Evolutionary conservation across 2,888 invertebrate species (phyloP), one percentile per base, ranked within the genome.

Genomic region (Pomacea canaliculata): DNA sequence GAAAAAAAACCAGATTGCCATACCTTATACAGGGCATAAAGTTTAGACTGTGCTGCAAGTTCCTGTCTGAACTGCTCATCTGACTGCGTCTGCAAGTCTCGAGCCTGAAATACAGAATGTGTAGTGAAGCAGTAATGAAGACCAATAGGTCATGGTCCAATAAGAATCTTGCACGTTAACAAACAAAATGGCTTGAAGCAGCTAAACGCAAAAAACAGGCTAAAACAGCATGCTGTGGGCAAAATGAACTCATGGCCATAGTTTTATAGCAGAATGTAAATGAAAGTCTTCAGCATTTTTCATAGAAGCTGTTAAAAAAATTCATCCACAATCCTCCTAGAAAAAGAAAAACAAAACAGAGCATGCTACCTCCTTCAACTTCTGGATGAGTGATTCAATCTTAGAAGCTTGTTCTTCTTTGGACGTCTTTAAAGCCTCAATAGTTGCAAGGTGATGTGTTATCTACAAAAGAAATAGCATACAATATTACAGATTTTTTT

Each of bases 21-120:
- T 37, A 37, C 94, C 92, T 96, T 96, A 88, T 97, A 96, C 18
- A 97, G 91, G 82, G 95, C 94, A 4, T 95, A 94, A 76, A 98
- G 92, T 91, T 95, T 95, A 0, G 94, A 94, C 91, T 97, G 96
- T 7, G 96, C 95, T 79, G 94, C 94, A 27, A 97, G 92, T 92
- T 98, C 97, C 85, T 95, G 94, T 86, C 94, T 93, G 85, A 94
- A 94, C 84, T 94, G 94, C 81, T 96, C 93, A 89, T 94, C 93
- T 93, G 96, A 92, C 80, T 93, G 92, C 4, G 91, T 89, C 77
- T 95, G 94, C 80, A 94, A 93, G 86, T 95, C 95, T 84, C 94
- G 93, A 81, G 95, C 95, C 85, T 90, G 75, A n/a, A 83, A 80
- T 10, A 66, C n/a, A 48, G 73, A 73, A 46, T 56, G 49, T 13